These are phyloP conservation scores for Chauna torquata DNA, from an alignment of 2,113 vertebrate species.

Conservation along the genomic window DNA sequence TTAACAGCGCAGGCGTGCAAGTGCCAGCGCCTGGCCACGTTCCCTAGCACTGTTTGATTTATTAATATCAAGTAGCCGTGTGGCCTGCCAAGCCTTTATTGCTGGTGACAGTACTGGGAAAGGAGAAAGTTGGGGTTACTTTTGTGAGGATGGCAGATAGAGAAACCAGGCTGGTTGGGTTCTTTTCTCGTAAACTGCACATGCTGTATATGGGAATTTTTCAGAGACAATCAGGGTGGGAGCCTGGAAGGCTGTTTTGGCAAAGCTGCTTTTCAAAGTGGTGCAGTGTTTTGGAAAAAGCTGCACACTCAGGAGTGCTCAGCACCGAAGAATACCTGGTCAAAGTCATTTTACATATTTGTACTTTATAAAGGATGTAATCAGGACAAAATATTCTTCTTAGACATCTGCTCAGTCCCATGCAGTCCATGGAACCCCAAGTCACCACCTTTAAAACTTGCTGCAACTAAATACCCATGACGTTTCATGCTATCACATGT, in stretches of 20 bases:
- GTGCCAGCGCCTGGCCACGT: conserved; percentile 36
- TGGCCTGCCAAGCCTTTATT: conserved; percentile 54
- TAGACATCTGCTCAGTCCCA: neutral
- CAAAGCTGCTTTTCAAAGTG: neutral
- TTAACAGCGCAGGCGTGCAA: neutral
- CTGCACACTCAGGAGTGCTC: accelerated
- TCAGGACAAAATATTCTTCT: neutral
- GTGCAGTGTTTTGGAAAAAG: neutral
- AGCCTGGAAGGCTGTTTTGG: neutral
- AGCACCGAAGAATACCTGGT: neutral
- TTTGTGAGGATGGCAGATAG: conserved; percentile 32
- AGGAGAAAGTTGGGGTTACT: conserved; percentile 47
- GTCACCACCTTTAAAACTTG: neutral
- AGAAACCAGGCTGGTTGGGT: neutral
- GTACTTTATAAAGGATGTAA: neutral
- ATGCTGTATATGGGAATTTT: conserved; percentile 47
- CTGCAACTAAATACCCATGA: neutral
- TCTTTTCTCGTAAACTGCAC: conserved; percentile 27
- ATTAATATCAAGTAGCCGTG: conserved; percentile 59
- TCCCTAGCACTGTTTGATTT: conserved; percentile 27
- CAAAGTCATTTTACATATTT: neutral
- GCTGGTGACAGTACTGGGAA: conserved; percentile 49
- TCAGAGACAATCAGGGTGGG: neutral
- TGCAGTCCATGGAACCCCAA: neutral
- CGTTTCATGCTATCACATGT: neutral